These are phyloP conservation scores for Remorina albescens DNA, from an alignment of 2,797 vertebrate genomes.

Conservation along the genomic window DNA sequence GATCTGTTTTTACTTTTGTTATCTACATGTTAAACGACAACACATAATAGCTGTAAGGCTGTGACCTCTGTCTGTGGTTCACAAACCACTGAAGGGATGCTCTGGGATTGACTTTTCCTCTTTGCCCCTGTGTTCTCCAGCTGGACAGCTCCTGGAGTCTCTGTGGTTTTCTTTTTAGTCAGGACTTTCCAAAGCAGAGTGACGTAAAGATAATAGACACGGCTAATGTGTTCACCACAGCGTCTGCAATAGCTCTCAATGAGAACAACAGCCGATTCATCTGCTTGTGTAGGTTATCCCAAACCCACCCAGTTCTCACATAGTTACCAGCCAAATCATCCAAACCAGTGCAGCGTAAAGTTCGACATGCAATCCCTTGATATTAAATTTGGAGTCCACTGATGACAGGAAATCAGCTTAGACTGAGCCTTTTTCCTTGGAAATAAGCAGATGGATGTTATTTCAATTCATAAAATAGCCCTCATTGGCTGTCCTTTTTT, in stretches of 20 bases:
- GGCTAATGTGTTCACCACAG: conserved; percentile 61
- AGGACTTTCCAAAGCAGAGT: conserved; percentile 65
- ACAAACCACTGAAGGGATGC: conserved; percentile 52
- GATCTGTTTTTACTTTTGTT: conserved; percentile 66
- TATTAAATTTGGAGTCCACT: conserved; percentile 39
- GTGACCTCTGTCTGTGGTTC: conserved; percentile 61
- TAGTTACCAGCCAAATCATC: conserved; percentile 46
- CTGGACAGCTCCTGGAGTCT: conserved; percentile 44
- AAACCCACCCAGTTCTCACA: conserved; percentile 51
- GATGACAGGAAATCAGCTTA: conserved; percentile 51
- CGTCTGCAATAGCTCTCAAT: conserved; percentile 61
- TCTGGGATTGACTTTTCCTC: conserved; percentile 53
- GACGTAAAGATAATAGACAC: conserved; percentile 64
- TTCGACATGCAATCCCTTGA: conserved; percentile 23
- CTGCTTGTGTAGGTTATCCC: conserved; percentile 36
- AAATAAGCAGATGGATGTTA: conserved; percentile 57
- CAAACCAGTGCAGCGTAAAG: conserved; percentile 47
- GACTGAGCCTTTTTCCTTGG: conserved; percentile 42
- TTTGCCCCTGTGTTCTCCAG: conserved; percentile 52
- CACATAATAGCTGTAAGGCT: conserved; percentile 65
- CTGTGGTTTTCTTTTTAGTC: conserved; percentile 41
- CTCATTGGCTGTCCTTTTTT: conserved; percentile 32
- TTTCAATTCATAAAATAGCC: conserved; percentile 49
- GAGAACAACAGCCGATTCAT: conserved; percentile 69
- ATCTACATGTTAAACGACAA: conserved; percentile 53